Conservation (phyloP, 2,888 invertebrate genomes). For the Polyommatus icarus region DNA sequence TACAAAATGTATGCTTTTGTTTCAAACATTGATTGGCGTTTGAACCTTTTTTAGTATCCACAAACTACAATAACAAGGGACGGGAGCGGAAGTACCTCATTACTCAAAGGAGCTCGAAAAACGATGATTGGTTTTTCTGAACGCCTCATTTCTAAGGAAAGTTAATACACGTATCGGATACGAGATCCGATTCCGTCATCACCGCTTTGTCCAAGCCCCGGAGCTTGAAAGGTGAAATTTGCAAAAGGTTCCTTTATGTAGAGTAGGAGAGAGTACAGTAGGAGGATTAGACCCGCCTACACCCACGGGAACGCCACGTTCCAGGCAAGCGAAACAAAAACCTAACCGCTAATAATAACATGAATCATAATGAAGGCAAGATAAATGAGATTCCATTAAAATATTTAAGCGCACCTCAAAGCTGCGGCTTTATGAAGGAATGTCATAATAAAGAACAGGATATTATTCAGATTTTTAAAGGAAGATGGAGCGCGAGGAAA, state of each 20-base stretch:
- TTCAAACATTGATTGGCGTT: not conserved
- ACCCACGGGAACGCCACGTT: not conserved
- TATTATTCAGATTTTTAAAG: slow-evolving; percentile 75
- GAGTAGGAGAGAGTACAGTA: no score
- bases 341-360: not conserved
- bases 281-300: not conserved
- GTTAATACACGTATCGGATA: not conserved
- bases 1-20: not conserved
- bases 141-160: not conserved
- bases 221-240: slow-evolving; percentile 6
- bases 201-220: slow-evolving; percentile 11
- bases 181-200: slow-evolving; percentile 16
- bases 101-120: not conserved
- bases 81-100: not conserved
- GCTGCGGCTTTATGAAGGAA: slow-evolving; percentile 73
- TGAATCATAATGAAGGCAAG: slow-evolving; percentile 40
- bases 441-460: slow-evolving; percentile 75
- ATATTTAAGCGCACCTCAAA: slow-evolving; percentile 73
- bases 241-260: slow-evolving; percentile 14
- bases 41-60: not conserved
- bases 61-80: slow-evolving; percentile 9
- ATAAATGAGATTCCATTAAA: slow-evolving; percentile 73
- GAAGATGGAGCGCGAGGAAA: slow-evolving; percentile 73
- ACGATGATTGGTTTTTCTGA: slow-evolving; percentile 14
- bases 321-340: not conserved